phyloP scores from a whole-genome alignment of 2,797 vertebrate genomes.

The Lophotriccus pileatus region DNA sequence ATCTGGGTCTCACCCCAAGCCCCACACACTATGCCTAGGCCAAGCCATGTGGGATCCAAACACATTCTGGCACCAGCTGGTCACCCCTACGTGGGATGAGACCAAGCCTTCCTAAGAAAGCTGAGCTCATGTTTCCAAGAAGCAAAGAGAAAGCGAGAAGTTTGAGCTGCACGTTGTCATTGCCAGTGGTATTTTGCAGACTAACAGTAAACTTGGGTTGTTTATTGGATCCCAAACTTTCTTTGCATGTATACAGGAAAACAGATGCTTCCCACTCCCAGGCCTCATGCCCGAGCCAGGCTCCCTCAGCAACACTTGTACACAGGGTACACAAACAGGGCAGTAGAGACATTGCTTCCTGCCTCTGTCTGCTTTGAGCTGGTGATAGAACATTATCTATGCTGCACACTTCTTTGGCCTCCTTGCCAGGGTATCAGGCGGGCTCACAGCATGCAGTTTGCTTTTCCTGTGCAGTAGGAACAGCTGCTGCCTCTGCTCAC shows the following conservation, averaged over 20 bases:
- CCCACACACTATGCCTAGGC: too few relatives aligned
- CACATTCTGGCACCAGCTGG: neutral
- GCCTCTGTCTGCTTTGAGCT: neutral
- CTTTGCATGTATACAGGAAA: conserved; percentile 50
- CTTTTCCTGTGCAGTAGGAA: neutral
- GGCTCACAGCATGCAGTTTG: neutral
- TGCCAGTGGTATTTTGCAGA: neutral
- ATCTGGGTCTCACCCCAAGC: neutral
- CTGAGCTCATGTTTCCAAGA: neutral
- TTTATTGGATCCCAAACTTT: conserved; percentile 31
- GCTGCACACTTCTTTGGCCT: neutral
- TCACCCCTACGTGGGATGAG: rapidly evolving
- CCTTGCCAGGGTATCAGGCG: neutral
- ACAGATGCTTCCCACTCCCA: conserved; percentile 31
- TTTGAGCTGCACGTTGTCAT: neutral
- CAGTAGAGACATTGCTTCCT: neutral
- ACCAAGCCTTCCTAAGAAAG: neutral
- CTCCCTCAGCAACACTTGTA: neutral
- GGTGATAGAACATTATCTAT: neutral
- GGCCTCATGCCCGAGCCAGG: neutral
- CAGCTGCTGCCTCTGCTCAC: neutral
- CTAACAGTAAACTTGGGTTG: neutral
- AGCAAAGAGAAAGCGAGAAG: neutral
- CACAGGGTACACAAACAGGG: neutral
- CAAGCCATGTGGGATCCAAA: neutral